phyloP scores from a whole-genome alignment of 2,113 vertebrate genomes.

The Sturnira hondurensis region DNA sequence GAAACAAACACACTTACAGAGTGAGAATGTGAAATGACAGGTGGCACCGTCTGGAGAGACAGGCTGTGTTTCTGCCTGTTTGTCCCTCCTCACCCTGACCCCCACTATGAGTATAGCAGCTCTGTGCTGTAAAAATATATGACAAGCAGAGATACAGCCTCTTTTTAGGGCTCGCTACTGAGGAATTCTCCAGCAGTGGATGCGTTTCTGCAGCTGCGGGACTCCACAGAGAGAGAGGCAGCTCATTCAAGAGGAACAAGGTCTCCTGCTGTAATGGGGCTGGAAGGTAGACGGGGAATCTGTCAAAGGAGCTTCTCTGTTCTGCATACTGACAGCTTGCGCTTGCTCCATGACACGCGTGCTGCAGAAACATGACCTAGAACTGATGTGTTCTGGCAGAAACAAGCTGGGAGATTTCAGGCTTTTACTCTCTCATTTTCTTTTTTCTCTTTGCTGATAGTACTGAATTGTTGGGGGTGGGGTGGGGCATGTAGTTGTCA shows the following conservation, averaged over 20 bases:
- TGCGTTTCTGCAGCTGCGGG: slow-evolving; percentile 2
- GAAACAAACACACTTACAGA: background rate
- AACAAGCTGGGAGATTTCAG: slow-evolving; percentile 54
- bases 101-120: background rate
- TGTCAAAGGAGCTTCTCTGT: slow-evolving; percentile 56
- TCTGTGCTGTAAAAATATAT: background rate
- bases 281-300: slow-evolving; percentile 17
- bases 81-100: background rate
- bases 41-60: background rate
- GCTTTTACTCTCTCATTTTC: background rate
- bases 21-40: background rate
- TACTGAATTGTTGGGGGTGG: background rate
- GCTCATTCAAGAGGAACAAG: slow-evolving; percentile 32
- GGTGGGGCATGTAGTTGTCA: background rate
- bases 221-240: background rate
- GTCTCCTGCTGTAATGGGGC: slow-evolving; percentile 1
- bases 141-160: background rate
- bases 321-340: slow-evolving; percentile 46
- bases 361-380: slow-evolving; percentile 62
- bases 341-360: background rate
- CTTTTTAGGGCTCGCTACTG: background rate
- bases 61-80: background rate
- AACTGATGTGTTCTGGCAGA: slow-evolving; percentile 71
- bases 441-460: background rate
- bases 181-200: background rate